Evolutionary conservation across 2,797 vertebrate species (phyloP).

Genomic region (Pseudomugil gertrudae): DNA sequence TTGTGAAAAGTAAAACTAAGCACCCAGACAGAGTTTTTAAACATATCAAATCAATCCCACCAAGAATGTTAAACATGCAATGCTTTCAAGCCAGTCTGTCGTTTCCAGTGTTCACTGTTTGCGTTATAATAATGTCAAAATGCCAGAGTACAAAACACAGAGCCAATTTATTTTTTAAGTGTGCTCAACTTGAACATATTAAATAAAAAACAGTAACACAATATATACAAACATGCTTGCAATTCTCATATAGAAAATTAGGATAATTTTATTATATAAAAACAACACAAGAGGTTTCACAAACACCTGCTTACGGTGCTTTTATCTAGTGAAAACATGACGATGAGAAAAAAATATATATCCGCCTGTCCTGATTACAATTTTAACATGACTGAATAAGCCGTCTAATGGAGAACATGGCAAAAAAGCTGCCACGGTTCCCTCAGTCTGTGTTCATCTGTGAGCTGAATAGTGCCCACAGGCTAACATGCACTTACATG

Average conservation of each 20-base stretch:
- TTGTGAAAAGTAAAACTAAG: conserved; percentile 26
- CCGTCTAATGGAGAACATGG: accelerated
- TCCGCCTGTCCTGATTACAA: conserved; percentile 35
- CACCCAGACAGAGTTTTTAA: conserved; percentile 5
- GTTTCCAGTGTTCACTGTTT: conserved; percentile 7
- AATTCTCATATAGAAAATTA: conserved; percentile 11
- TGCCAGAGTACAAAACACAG: conserved; percentile 49
- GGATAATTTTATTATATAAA: conserved; percentile 8
- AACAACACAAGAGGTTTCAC: conserved; percentile 25
- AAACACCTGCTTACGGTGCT: conserved; percentile 5
- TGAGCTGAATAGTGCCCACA: not conserved
- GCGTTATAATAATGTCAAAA: conserved; percentile 38
- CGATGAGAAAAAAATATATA: conserved; percentile 16
- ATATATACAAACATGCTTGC: conserved; percentile 43
- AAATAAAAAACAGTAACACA: conserved; percentile 65
- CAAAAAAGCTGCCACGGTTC: not conserved
- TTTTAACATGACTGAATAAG: conserved; percentile 34
- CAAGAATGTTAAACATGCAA: conserved; percentile 22
- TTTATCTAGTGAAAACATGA: conserved; percentile 4
- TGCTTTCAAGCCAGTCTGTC: conserved; percentile 18
- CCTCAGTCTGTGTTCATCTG: not conserved
- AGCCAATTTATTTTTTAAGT: conserved; percentile 27
- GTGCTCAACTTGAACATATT: conserved; percentile 39
- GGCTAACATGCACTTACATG: not conserved
- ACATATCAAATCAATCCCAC: conserved; percentile 8